Conservation (phyloP, 2,113 vertebrate species). For the rabbit (Oryctolagus cuniculus) region DNA sequence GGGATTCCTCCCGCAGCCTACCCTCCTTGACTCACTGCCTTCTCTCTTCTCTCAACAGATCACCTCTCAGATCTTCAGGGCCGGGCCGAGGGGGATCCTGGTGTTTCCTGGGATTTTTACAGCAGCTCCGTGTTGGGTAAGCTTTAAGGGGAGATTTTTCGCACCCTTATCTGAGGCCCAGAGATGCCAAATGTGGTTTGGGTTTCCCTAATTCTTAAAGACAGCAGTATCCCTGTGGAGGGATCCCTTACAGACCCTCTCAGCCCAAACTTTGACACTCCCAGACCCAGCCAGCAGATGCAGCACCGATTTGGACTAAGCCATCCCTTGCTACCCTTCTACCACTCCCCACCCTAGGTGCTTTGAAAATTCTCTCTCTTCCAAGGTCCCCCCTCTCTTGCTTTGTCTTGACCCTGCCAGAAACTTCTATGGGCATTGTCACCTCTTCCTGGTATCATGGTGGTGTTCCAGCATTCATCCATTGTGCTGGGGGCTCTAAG, state of each 20-base stretch:
- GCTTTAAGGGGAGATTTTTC: conserved; percentile 55
- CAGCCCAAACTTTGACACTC: background rate
- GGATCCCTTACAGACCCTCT: background rate
- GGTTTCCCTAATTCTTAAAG: background rate
- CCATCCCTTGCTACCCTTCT: background rate
- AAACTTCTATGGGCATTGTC: background rate
- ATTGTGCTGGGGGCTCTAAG: background rate
- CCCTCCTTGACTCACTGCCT: background rate
- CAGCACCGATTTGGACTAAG: conserved; percentile 1
- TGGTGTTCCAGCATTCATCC: background rate
- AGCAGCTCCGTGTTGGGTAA: conserved; percentile 97
- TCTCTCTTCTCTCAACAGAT: conserved; percentile 86
- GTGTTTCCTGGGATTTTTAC: conserved; percentile 97
- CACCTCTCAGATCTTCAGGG: conserved; percentile 97
- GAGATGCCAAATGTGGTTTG: background rate
- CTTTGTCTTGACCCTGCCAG: conserved; percentile 39
- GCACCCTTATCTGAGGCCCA: background rate
- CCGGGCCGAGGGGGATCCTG: conserved; percentile 92
- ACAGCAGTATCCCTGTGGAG: background rate
- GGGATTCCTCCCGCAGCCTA: background rate
- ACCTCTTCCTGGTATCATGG: background rate
- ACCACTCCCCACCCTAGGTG: background rate
- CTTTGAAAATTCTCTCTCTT: conserved; percentile 1
- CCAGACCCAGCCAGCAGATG: background rate
- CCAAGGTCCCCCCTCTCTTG: background rate